These are phyloP conservation scores for Torymus auratus DNA, from an alignment of 2,888 invertebrate genomes.

Conservation along the genomic window DNA sequence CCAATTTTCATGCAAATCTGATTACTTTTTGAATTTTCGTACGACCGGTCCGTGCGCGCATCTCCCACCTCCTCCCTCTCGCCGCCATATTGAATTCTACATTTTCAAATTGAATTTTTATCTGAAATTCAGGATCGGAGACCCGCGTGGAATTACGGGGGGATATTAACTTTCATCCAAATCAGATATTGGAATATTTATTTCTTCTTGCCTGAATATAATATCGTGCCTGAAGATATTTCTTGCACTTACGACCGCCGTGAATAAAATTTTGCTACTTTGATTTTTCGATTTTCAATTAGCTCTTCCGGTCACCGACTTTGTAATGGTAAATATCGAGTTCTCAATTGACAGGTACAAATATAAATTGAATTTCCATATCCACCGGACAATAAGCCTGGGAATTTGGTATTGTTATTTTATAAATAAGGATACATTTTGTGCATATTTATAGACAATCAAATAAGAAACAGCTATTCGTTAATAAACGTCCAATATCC, in stretches of 20 bases:
- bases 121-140: conserved; percentile 25
- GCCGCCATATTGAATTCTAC: conserved; percentile 20
- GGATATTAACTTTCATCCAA: conserved; percentile 6
- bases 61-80: no score
- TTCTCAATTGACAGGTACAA: no score
- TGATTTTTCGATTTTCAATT: background rate
- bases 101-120: conserved; percentile 44
- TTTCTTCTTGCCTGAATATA: background rate
- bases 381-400: no score
- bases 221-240: background rate
- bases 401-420: no score
- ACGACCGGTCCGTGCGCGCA: no score
- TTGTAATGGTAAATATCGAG: no score
- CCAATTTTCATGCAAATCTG: conserved; percentile 38
- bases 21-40: conserved; percentile 23
- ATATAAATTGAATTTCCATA: no score
- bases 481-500: no score
- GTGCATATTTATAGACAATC: no score
- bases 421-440: no score
- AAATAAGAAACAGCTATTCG: no score
- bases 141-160: conserved; percentile 4
- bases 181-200: conserved; percentile 27
- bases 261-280: background rate
- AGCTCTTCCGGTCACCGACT: conserved; percentile 7
- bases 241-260: background rate